Evolutionary conservation across 2,888 invertebrate genomes (phyloP), one percentile per base, ranked within the genome.

Genomic region (Drosophila kambysellisi): DNA sequence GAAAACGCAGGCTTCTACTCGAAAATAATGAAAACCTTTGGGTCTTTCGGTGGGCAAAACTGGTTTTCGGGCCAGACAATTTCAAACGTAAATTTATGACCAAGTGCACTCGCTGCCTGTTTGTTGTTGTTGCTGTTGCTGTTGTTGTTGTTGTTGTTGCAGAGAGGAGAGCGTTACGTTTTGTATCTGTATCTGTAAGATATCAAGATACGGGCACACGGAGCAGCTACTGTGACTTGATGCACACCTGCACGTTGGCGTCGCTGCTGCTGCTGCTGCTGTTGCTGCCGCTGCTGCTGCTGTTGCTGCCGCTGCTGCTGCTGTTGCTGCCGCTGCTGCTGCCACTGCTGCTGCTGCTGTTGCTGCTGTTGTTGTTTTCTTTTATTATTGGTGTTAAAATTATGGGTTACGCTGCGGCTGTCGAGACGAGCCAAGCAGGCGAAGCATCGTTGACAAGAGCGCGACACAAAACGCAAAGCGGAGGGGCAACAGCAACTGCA

Each of bases 321-420:
- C 39, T 70, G 62, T 1, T 51, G 43, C 2, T 62, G 74, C 39
- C 48, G 41, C 4, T 59, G 63, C 7, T 76, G 70, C 64, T 71
- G 76, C 65, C 81, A 70, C 73, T 74, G 73, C 29, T 63, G 56
- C 32, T 69, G 62, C 39, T 70, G 62, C 2, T 62, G 74, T 35
- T 48, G 41, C 4, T 59, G 63, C 7, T 76, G 70, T 66, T 71
- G 76, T 67, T 82, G 72, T 74, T 74, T 76, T 76, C 75, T 89
- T 89, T 89, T 87, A 83, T 87, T 87, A 85, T 87, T 87, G 89
- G 87, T 87, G 87, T 87, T 89, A 87, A 87, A 87, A 87, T 87
- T 87, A 87, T 87, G 88, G 87, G 87, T 87, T 87, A 87, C 89
- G 83, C 83, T 78, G 77, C 62, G 62, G 15, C 72, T 60, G 71